Evolutionary conservation across 1,140 invertebrate species (phyloP).

Genomic region (Chironomus tepperi): DNA sequence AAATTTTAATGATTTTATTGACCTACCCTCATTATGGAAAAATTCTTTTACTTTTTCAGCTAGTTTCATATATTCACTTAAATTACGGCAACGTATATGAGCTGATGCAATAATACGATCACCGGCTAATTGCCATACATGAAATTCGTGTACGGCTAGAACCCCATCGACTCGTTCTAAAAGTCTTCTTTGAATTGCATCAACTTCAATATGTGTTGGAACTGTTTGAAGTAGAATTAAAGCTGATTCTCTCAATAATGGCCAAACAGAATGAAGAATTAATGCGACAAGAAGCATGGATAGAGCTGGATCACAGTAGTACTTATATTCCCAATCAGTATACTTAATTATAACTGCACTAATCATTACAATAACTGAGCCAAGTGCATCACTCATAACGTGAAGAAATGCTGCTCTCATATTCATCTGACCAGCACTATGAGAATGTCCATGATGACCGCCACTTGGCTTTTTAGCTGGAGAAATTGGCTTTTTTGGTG

Average conservation of each 20-base stretch:
- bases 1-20: not conserved
- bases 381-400: slow-evolving; percentile 90
- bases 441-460: slow-evolving; percentile 45
- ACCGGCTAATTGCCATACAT: slow-evolving; percentile 88
- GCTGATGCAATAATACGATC: slow-evolving; percentile 89
- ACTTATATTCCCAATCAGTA: slow-evolving; percentile 71
- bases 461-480: slow-evolving; percentile 31
- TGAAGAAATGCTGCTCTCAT: slow-evolving; percentile 97
- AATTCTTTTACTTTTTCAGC: slow-evolving; percentile 92
- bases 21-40: slow-evolving; percentile 70
- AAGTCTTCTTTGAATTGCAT: slow-evolving; percentile 76
- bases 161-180: slow-evolving; percentile 81
- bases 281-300: slow-evolving; percentile 74
- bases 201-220: slow-evolving; percentile 86
- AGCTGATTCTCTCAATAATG: slow-evolving; percentile 75
- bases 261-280: slow-evolving; percentile 78
- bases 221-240: slow-evolving; percentile 86
- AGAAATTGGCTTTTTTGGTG: not conserved
- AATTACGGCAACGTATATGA: slow-evolving; percentile 80
- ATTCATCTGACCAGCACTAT: slow-evolving; percentile 80
- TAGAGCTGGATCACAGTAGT: slow-evolving; percentile 89
- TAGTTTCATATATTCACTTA: slow-evolving; percentile 85
- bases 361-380: slow-evolving; percentile 92
- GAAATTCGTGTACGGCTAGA: slow-evolving; percentile 87
- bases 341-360: slow-evolving; percentile 79